Evolutionary conservation across 2,888 invertebrate genomes (phyloP), one percentile per base, ranked within the genome.

Genomic region (Drosophila prostipennis): DNA sequence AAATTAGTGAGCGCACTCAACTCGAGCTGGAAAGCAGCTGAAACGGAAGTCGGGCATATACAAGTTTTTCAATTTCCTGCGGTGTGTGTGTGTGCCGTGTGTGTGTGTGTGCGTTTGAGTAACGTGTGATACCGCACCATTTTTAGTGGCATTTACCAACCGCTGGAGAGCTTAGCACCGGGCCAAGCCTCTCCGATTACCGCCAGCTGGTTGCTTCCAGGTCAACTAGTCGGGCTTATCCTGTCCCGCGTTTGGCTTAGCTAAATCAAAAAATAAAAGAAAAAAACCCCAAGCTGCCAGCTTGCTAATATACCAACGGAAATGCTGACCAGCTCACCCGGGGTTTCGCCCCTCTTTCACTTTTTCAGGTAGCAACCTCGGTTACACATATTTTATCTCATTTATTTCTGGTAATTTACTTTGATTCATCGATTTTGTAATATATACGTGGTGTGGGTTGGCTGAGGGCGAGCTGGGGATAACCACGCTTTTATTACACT

Each of bases 401-500:
- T 84, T 88, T 80, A 84, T 83, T 84, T 84, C 83, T 84, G 80
- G 88, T 88, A 84, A 84, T 84, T 84, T 84, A 83, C 88, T 84
- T 86, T 84, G 84, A 84, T 88, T 88, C 88, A 84, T 84, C 83
- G 88, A 88, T 84, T 86, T 83, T 83, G 80, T 86, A 84, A 74
- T 75, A 80, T 80, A 65, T 61, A 78, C 77, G 53, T 69, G 68
- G 55, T 13, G 32, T 19, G 58, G 51, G 32, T 19, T 45, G 51
- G 39, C 45, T 16, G 40, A 29, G 11, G 57, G 14, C 19, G 36
- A 65, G 45, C 32, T 39, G 56, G 59, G 26, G 45, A 40, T 19
- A 42, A 74, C 39, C 59, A 42, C 37, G 48, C 34, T 54, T 63
- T 72, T 72, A 70, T 68, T 68, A 58, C 70, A 37, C 58, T 45